Conservation (phyloP, 2,797 vertebrate genomes). For the Hylomyscus alleni region DNA sequence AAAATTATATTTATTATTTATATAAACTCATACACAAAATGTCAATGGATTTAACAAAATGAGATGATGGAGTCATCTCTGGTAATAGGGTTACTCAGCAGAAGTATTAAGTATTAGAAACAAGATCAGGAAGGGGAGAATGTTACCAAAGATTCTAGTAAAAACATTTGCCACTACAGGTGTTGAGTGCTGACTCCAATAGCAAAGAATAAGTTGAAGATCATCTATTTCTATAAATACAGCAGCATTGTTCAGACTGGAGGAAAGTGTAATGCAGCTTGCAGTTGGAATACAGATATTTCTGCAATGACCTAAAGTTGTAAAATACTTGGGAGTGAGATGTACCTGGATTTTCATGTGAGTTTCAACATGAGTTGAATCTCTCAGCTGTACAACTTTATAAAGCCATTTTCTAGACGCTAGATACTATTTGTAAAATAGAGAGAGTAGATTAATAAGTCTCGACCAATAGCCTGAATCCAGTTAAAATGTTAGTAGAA, state of each 20-base stretch:
- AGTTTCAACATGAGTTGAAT: neutral
- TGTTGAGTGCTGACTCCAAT: neutral
- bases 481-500: conserved; percentile 20
- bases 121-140: neutral
- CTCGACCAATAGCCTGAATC: neutral
- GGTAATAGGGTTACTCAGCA: conserved; percentile 2
- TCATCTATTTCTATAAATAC: neutral
- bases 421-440: conserved; percentile 39
- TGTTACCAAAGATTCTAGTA: neutral
- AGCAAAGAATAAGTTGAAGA: neutral
- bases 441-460: neutral
- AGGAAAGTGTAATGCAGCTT: neutral
- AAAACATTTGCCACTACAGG: neutral
- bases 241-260: neutral
- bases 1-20: conserved; percentile 14
- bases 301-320: neutral
- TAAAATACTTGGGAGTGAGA: conserved; percentile 4
- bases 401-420: conserved; percentile 8
- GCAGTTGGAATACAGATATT: conserved; percentile 21
- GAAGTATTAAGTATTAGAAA: neutral
- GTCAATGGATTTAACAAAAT: neutral
- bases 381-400: neutral
- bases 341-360: neutral
- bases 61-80: neutral
- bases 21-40: conserved; percentile 11